Base-by-base conservation (phyloP, 2,113 vertebrate genomes). In the Chlamydotis undulata region DNA sequence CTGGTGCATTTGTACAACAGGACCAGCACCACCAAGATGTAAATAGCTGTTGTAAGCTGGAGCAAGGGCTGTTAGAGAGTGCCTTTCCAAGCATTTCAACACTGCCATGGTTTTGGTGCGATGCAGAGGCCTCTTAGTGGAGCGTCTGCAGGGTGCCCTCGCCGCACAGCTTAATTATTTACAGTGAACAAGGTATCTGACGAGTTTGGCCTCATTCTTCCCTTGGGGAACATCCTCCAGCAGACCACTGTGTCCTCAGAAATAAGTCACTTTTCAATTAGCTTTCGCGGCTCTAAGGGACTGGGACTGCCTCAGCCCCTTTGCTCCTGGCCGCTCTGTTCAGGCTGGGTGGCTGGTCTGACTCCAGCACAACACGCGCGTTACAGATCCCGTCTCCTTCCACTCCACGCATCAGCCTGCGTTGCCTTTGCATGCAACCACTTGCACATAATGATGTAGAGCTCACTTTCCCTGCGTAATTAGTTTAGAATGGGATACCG, bases 341-440 rank as follows among this genome's bases (percentile, higher is more conserved):
- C 29, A 37, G 28, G 55, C 37, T 28, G 74, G 67, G 65, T 6
- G 33, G n/a, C 10, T 49, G 65, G 33, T 23, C 24, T 12, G 31
- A 6, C 19, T 52, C 49, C 47, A 68, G 49, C 49, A 4, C 83
- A 41, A 23, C 13, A 0, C 7, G 1, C 17, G 33, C 7, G 2
- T 14, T 37, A 15, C 2, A 37, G 61, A 63, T 77, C 71, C 19
- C 3, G 0, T 18, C 71, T 80, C 50, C 67, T 80, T 69, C 47
- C n/a, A 3, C 61, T 13, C 1, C 70, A 18, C 0, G 0, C 21
- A 26, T 16, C 82, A 7, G 7, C 0, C 9, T 29, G 55, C 37
- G 1, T 41, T 64, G 43, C 76, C 52, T 83, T 26, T 37, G 71
- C 8, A 43, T 47, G 57, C 61, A 80, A 19, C 74, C 52, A 17